These are phyloP conservation scores for Campylomormyrus numenius DNA, from an alignment of 2,113 vertebrate species.

Conservation along the genomic window DNA sequence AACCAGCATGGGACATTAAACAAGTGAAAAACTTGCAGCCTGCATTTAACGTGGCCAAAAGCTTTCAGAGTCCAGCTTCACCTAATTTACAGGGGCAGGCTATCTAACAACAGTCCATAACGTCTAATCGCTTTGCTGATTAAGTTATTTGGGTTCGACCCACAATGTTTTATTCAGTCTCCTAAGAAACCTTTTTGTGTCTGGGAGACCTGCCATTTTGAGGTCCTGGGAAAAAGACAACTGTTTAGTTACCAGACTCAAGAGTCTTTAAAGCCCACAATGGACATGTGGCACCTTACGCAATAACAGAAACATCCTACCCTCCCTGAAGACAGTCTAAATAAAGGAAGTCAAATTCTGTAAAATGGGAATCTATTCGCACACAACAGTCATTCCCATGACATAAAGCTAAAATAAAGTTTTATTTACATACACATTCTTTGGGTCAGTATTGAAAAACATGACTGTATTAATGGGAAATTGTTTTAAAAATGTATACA, in stretches of 20 bases:
- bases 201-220: conserved; percentile 57
- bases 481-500: background rate
- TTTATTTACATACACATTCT: background rate
- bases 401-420: background rate
- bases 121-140: conserved; percentile 46
- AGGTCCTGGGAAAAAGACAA: conserved; percentile 56
- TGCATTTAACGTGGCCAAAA: background rate
- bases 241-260: conserved; percentile 29
- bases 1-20: background rate
- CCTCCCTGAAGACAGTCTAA: conserved; percentile 1
- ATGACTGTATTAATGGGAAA: background rate
- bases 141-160: conserved; percentile 53
- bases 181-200: conserved; percentile 53
- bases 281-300: conserved; percentile 17
- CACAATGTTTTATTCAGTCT: conserved; percentile 53
- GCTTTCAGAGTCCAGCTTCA: background rate
- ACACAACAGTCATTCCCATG: background rate
- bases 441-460: background rate
- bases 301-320: conserved; percentile 19
- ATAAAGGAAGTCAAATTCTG: background rate
- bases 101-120: conserved; percentile 4
- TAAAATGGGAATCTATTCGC: background rate
- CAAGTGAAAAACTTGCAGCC: background rate
- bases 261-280: conserved; percentile 11
- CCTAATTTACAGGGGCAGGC: background rate